A percentile compares a stretch with the other conserved stretches of the same genome.
phyloP scores from a whole-genome alignment of 2,113 vertebrate genomes.

The Peucedramus taeniatus region DNA sequence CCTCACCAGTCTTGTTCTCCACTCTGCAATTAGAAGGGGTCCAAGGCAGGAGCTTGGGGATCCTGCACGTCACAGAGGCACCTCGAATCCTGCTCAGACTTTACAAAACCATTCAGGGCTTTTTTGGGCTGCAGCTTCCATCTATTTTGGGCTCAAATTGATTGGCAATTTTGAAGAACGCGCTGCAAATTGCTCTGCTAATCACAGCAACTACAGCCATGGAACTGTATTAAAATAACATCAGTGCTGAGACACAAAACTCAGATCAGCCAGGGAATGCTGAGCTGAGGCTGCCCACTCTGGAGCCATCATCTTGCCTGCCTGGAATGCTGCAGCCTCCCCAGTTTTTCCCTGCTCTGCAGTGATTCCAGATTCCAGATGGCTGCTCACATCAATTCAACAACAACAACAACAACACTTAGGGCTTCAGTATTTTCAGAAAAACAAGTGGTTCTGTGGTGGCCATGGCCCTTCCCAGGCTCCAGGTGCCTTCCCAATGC shows the following conservation, averaged over 20 bases:
- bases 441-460: neutral
- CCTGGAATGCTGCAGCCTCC: neutral
- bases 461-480: neutral
- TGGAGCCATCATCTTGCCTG: neutral
- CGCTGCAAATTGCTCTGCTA: constrained; percentile 45
- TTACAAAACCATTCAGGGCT: neutral
- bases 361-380: neutral
- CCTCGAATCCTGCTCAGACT: neutral
- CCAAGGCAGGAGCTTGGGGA: neutral
- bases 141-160: constrained; percentile 31
- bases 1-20: neutral
- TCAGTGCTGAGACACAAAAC: neutral
- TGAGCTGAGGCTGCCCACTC: neutral
- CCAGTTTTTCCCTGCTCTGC: neutral
- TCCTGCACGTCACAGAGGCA: neutral
- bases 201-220: constrained; percentile 34
- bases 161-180: constrained; percentile 49
- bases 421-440: neutral
- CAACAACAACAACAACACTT: neutral
- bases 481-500: neutral
- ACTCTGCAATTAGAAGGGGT: neutral
- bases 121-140: neutral
- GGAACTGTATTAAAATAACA: constrained; percentile 44
- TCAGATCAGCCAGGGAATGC: neutral
- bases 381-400: neutral